Evolutionary conservation across 2,797 vertebrate species (phyloP), one percentile per base, ranked within the genome.

Genomic region (Acipenser transmontanus): DNA sequence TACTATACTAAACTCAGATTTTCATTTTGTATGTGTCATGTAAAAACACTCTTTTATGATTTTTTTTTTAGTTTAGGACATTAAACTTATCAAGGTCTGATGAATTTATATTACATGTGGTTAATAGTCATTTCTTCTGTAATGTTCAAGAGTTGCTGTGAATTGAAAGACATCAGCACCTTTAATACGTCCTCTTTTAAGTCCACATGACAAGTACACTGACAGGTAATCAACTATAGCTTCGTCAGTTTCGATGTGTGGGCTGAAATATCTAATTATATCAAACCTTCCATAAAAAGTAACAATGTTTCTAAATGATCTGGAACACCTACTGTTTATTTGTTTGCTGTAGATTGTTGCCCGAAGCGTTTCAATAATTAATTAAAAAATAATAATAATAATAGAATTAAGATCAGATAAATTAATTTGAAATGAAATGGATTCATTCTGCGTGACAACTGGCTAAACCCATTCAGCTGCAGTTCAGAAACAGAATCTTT

Each of bases 371-470:
- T 88, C 87, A 85, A 92, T 92, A 92, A 94, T 93, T 92, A 89
- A 17, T 17, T 17, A 17, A 17, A 17, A 17, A 34, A 34, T 34
- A 34, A 34, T 34, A 34, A 34, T 34, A 34, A 79, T 86, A 91
- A 91, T 89, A 87, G 87, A 91, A 88, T 91, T 86, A 86, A 86
- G 85, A 93, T 88, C 83, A 89, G 80, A 88, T 93, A 87, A 91
- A 92, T 92, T 91, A 85, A 89, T 91, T 93, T 89, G 82, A 88
- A 93, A 91, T 89, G 84, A 87, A 92, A 92, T 88, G 87, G 85
- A 81, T 87, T 82, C 73, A 82, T 91, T 93, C 92, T 90, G 78
- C 85, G 83, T 91, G 91, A 92, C 90, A 95, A 91, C 92, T 93
- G 91, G 91, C 80, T 88, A 85, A 80, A 87, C 81, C 84, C 81